Percentiles rank a stretch among this genome's conserved stretches.
Evolutionary conservation across 2,797 vertebrate genomes (phyloP).

Genomic region (Lerista edwardsae): DNA sequence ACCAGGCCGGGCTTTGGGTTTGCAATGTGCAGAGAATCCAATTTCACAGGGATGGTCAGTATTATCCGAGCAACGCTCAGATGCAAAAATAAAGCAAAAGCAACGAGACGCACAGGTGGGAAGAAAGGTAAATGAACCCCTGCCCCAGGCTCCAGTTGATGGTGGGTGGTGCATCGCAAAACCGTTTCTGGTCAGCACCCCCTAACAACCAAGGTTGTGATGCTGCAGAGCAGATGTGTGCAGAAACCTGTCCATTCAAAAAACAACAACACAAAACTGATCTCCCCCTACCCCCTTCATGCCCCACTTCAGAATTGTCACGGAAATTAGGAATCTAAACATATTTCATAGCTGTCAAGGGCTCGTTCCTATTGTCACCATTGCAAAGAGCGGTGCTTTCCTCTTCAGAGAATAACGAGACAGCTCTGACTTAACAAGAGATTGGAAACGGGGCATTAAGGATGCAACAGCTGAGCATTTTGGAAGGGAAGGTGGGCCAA

Average conservation of each 20-base stretch:
- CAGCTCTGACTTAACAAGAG: background rate
- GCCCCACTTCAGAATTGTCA: background rate
- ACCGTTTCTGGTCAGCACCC: no score
- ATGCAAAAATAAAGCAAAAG: no score
- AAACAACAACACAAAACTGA: no score
- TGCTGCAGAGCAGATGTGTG: background rate
- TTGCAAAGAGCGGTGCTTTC: background rate
- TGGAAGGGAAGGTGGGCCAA: background rate
- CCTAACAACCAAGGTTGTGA: background rate
- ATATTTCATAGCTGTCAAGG: background rate
- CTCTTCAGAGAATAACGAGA: background rate
- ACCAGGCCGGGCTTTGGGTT: conserved; percentile 34
- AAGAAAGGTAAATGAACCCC: no score
- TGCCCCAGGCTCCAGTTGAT: no score
- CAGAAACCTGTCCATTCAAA: background rate
- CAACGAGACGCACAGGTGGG: no score
- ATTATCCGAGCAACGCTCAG: background rate
- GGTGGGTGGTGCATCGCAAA: no score
- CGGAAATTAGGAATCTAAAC: background rate
- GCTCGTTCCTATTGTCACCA: background rate
- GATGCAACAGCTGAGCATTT: background rate
- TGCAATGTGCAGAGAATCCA: conserved; percentile 31
- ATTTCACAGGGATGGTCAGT: background rate
- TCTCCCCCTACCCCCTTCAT: background rate
- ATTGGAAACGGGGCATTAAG: background rate